Evolutionary conservation across 2,113 vertebrate genomes (phyloP).

Genomic region (Athene cunicularia): DNA sequence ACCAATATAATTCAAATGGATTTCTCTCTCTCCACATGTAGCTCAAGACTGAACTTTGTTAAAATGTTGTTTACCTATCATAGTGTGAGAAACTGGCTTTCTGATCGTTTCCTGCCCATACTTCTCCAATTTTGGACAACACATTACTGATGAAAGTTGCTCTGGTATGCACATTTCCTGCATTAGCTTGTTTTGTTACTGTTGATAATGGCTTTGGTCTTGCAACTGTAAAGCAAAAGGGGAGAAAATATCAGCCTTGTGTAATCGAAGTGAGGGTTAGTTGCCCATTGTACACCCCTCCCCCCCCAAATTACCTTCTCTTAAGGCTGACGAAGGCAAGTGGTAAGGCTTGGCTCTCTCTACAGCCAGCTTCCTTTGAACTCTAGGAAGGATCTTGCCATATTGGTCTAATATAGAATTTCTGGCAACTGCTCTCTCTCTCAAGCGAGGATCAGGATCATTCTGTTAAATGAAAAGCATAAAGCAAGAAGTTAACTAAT

Average conservation of each 20-base stretch:
- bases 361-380: conserved; percentile 88
- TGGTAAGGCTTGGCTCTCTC: conserved; percentile 89
- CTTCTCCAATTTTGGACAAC: conserved; percentile 89
- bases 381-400: conserved; percentile 87
- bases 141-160: conserved; percentile 90
- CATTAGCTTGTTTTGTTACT: conserved; percentile 78
- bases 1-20: accelerated
- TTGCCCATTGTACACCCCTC: background rate
- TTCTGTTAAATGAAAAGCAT: conserved; percentile 70
- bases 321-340: conserved; percentile 75
- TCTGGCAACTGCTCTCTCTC: conserved; percentile 85
- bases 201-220: conserved; percentile 91
- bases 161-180: conserved; percentile 84
- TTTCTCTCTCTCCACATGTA: accelerated
- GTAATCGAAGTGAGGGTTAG: background rate
- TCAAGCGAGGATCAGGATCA: conserved; percentile 85
- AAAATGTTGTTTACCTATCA: conserved; percentile 72
- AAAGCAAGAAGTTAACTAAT: background rate
- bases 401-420: conserved; percentile 91
- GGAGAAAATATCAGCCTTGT: background rate
- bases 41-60: background rate
- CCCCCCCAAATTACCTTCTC: conserved; percentile 80
- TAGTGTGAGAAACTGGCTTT: conserved; percentile 60
- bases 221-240: conserved; percentile 74
- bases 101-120: conserved; percentile 80